These are phyloP conservation scores for Silurus lanzhouensis DNA, from an alignment of 2,797 vertebrate genomes.

Conservation along the genomic window DNA sequence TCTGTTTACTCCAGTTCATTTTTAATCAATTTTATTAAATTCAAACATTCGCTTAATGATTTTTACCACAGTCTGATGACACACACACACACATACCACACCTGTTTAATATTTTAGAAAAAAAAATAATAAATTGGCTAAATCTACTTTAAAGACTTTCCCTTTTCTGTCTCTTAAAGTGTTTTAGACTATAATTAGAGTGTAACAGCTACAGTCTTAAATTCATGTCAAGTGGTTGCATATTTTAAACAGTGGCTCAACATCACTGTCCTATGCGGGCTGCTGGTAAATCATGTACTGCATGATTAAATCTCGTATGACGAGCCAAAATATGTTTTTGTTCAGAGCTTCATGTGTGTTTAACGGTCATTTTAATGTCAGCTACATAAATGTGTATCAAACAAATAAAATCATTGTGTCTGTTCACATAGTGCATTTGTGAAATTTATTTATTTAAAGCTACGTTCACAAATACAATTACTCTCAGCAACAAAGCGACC, in stretches of 20 bases:
- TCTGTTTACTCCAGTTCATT: neutral
- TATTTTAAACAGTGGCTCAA: neutral
- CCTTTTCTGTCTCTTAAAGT: neutral
- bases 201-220: slow-evolving; percentile 6
- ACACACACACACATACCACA: neutral
- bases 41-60: neutral
- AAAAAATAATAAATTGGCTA: neutral
- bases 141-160: neutral
- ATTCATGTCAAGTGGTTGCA: neutral
- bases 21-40: neutral
- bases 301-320: slow-evolving; percentile 4
- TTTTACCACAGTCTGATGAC: neutral
- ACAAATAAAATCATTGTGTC: slow-evolving; percentile 47
- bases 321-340: slow-evolving; percentile 33
- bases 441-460: neutral
- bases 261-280: slow-evolving; percentile 2
- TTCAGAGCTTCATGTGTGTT: slow-evolving; percentile 35
- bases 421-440: slow-evolving; percentile 8
- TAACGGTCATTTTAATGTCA: slow-evolving; percentile 41
- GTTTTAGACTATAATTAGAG: neutral
- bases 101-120: neutral
- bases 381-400: slow-evolving; percentile 31
- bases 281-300: slow-evolving; percentile 20
- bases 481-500: no score
- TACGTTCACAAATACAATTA: neutral